Base-by-base conservation (phyloP, 2,888 invertebrate genomes). In the Acronicta alni region DNA sequence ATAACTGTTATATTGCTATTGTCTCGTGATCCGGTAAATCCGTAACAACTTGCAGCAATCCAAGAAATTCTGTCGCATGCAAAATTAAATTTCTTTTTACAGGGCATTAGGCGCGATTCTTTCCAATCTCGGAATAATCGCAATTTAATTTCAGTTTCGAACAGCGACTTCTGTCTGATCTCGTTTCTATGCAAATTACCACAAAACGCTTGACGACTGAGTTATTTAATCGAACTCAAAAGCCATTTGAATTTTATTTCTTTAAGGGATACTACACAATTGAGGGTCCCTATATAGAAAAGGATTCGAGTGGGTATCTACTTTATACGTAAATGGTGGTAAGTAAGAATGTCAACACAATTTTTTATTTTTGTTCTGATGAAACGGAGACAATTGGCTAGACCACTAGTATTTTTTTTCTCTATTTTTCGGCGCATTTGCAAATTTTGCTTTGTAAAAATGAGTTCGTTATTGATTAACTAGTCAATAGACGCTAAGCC, bases 111-210 rank as follows among this genome's bases (percentile, higher is more conserved):
- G 75, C 77, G 67, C 76, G 77, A 80, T 82, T 85, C 80, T 83
- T 82, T 85, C 80, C 82, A 83, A 85, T 86, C 79, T 80, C 75
- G 53, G 79, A 73, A 82, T 85, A 89, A 89, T 88, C 85, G 81
- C 83, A 83, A 88, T 88, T 88, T 87, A 81, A 89, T 87, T 86
- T 85, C 81, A 82, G 81, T 83, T 81, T 82, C 83, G 68, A 77
- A 75, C 80, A 76, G 79, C 79, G 82, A 85, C 83, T 85, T 83
- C 82, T 84, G 80, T 79, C 71, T 78, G 77, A 83, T 84, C 89
- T 89, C 86, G 85, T 89, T 85, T 89, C 88, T 83, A 89, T 89
- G 89, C 85, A 86, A 89, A 89, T 89, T 84, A 81, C 70, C 78
- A 74, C 79, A 82, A 84, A 85, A 83, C 73, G 81, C 70, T 85